A percentile compares a stretch with the other conserved stretches of the same genome.
Conservation (phyloP, 2,113 vertebrate genomes). For the Chelonoidis abingdonii region DNA sequence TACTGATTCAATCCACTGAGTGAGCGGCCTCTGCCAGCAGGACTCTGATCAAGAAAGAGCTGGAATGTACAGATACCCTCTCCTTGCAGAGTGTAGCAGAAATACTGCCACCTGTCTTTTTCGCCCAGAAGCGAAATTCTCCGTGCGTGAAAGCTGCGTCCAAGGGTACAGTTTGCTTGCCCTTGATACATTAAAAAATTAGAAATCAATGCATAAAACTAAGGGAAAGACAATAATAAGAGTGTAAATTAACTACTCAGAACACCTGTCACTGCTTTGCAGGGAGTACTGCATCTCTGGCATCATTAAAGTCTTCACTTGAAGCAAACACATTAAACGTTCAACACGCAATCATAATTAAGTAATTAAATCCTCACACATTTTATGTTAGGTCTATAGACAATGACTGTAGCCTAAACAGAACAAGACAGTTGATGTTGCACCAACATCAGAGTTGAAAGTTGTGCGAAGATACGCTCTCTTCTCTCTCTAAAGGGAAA, state of each 20-base stretch:
- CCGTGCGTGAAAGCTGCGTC: neutral
- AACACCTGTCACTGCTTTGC: neutral
- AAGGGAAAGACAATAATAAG: neutral
- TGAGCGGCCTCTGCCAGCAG: neutral
- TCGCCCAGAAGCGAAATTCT: neutral
- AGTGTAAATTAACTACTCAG: neutral
- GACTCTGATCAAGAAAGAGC: neutral
- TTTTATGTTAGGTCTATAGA: neutral
- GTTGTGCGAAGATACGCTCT: neutral
- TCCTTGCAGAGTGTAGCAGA: neutral
- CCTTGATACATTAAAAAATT: neutral
- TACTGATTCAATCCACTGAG: neutral
- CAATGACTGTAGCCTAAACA: neutral
- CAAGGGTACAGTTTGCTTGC: neutral
- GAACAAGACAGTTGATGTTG: neutral
- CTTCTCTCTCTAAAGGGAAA: neutral
- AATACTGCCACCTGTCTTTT: neutral
- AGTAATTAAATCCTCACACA: neutral
- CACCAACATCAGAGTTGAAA: neutral
- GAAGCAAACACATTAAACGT: neutral
- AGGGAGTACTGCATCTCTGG: neutral
- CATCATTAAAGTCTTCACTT: neutral
- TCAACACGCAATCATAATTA: neutral
- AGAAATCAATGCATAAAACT: neutral
- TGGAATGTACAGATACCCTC: neutral